Evolutionary conservation across 2,113 vertebrate species (phyloP).

Genomic region (Columba livia): DNA sequence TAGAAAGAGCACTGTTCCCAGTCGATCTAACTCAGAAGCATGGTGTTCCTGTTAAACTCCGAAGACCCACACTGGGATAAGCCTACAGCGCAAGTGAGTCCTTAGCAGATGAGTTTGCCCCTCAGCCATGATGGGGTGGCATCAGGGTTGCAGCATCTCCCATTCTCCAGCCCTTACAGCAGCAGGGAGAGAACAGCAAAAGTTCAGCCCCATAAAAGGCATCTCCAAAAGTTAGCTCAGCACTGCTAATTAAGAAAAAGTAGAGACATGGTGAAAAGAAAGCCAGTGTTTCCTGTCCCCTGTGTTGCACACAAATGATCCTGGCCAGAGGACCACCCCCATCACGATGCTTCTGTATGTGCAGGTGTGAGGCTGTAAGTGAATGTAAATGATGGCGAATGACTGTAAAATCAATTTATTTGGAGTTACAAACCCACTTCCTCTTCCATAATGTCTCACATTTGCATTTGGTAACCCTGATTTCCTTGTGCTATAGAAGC

Average conservation of each 20-base stretch:
- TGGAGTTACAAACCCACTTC: background rate
- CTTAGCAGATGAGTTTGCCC: background rate
- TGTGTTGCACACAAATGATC: background rate
- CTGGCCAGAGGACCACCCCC: background rate
- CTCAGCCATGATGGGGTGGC: background rate
- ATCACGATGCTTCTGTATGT: background rate
- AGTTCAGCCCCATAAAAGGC: background rate
- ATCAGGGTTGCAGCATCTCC: background rate
- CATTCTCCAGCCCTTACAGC: background rate
- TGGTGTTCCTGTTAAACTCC: background rate
- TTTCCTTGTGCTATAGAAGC: background rate
- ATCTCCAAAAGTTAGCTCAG: background rate
- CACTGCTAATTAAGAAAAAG: background rate
- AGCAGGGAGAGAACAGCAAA: background rate
- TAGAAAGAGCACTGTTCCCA: background rate
- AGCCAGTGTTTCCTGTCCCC: background rate
- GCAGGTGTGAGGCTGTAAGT: background rate
- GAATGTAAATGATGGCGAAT: background rate
- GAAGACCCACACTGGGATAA: background rate
- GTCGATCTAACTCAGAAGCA: fast-evolving
- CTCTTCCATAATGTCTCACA: background rate
- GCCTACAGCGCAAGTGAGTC: background rate
- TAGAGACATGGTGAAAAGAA: background rate
- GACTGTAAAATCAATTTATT: background rate
- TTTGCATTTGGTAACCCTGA: background rate